Conservation (phyloP, 1,140 invertebrate species). For the Octopus sinensis region DNA sequence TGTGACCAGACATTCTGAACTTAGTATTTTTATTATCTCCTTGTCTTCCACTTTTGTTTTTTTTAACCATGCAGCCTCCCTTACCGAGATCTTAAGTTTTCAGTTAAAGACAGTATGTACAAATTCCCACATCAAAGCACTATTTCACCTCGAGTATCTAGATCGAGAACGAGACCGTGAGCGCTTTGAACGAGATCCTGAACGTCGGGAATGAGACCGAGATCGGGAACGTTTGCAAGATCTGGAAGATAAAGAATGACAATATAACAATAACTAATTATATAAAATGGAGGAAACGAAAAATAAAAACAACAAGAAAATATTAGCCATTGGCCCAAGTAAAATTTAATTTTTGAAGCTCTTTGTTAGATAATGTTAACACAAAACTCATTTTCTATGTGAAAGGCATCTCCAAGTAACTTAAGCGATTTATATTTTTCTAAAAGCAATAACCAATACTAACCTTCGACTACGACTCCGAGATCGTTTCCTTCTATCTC, state of each 20-base stretch:
- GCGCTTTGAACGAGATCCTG: constrained; percentile 21
- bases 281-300: not conserved
- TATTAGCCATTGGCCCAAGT: not conserved
- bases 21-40: too few species aligned
- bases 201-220: constrained; percentile 27
- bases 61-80: too few species aligned
- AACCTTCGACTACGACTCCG: constrained; percentile 23
- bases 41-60: too few species aligned
- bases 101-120: too few species aligned
- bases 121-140: too few species aligned
- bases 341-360: not conserved
- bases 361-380: not conserved
- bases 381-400: not conserved
- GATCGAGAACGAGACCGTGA: constrained; percentile 34
- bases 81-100: too few species aligned
- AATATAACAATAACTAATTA: not conserved
- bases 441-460: not conserved
- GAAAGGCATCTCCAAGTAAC: not conserved
- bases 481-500: constrained; percentile 22
- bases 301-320: not conserved
- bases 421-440: not conserved
- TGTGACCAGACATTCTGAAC: too few species aligned
- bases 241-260: constrained; percentile 23
- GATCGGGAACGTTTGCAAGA: constrained; percentile 40
- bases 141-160: constrained; percentile 17